Conservation (phyloP, 2,888 invertebrate genomes). For the Luperina testacea region DNA sequence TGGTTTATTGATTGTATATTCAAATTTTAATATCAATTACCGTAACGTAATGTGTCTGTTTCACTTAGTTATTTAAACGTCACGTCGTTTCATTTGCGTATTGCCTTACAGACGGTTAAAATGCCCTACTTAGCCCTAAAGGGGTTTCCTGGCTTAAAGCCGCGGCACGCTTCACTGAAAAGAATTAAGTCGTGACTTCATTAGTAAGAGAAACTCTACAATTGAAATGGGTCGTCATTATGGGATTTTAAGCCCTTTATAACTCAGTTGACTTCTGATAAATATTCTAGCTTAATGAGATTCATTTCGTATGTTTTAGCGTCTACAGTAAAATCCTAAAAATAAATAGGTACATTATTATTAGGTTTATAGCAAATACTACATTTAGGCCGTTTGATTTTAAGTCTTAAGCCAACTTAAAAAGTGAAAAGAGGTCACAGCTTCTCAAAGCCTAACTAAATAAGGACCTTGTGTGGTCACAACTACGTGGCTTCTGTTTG, state of each 20-base stretch:
- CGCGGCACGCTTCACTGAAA: constrained; percentile 29
- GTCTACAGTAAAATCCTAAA: background rate
- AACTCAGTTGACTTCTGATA: background rate
- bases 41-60: constrained; percentile 9
- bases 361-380: background rate
- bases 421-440: constrained; percentile 34
- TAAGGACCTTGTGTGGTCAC: constrained; percentile 39
- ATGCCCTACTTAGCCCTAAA: constrained; percentile 40
- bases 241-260: constrained; percentile 9
- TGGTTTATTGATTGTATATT: constrained; percentile 24
- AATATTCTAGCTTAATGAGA: background rate
- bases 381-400: constrained; percentile 12
- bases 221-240: constrained; percentile 39
- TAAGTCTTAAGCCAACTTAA: constrained; percentile 18
- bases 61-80: constrained; percentile 18
- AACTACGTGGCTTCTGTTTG: constrained; percentile 34
- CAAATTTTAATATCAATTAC: constrained; percentile 37
- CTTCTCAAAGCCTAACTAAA: constrained; percentile 23
- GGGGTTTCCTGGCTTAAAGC: constrained; percentile 41
- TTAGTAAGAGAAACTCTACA: constrained; percentile 44
- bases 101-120: constrained; percentile 32
- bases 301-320: background rate
- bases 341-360: background rate
- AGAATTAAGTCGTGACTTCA: constrained; percentile 39
- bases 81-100: constrained; percentile 23